Percentiles rank a stretch among this genome's conserved stretches.
Evolutionary conservation across 2,797 vertebrate genomes (phyloP).

Genomic region (Microctenopoma steveboyesi): DNA sequence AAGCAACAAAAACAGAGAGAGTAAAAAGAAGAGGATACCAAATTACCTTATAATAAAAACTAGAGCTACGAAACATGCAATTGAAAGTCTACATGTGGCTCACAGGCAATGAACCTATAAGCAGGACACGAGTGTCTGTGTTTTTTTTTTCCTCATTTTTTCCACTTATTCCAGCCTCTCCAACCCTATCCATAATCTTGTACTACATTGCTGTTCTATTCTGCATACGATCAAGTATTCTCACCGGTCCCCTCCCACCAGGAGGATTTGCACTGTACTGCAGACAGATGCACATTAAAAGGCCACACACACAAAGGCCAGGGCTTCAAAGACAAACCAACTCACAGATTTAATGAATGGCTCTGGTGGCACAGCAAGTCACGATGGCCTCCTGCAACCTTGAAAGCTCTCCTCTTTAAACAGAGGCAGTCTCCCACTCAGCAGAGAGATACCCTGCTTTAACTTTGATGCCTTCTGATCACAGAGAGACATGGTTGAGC

Average conservation of each 20-base stretch:
- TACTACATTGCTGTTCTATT: slow-evolving; percentile 10
- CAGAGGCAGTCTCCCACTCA: slow-evolving; percentile 25
- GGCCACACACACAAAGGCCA: slow-evolving; percentile 61
- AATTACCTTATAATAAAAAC: not conserved
- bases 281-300: slow-evolving; percentile 67
- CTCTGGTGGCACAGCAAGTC: slow-evolving; percentile 64
- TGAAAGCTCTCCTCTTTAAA: slow-evolving; percentile 66
- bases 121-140: not conserved
- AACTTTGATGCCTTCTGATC: slow-evolving; percentile 67
- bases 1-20: not conserved
- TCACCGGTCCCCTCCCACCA: slow-evolving; percentile 14
- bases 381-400: slow-evolving; percentile 53
- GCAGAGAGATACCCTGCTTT: slow-evolving; percentile 22
- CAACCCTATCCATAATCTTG: not conserved
- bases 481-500: slow-evolving; percentile 7
- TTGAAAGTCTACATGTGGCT: not conserved
- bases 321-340: slow-evolving; percentile 80
- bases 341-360: slow-evolving; percentile 64
- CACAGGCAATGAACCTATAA: not conserved
- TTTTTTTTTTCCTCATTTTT: not conserved
- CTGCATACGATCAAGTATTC: slow-evolving; percentile 1
- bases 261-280: slow-evolving; percentile 23
- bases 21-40: not conserved
- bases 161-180: not conserved
- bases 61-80: not conserved